Base-by-base conservation (phyloP, 2,888 invertebrate genomes). In the Apeira syringaria region DNA sequence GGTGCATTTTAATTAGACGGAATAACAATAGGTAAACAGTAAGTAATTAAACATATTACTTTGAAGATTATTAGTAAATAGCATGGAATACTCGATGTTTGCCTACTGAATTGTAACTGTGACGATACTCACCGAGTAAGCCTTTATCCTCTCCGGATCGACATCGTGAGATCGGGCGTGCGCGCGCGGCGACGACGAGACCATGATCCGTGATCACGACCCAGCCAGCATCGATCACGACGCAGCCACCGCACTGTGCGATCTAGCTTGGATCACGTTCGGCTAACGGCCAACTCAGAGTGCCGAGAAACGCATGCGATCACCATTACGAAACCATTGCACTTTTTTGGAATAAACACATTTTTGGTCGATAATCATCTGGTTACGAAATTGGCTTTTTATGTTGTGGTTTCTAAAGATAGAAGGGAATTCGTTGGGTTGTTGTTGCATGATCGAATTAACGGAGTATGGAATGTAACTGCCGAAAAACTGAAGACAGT, bases 161-260 rank as follows among this genome's bases (percentile, higher is more conserved):
- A 89, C 81, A 59, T 84, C 83, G 72, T 80, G 80, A 72, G 80
- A 80, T 56, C 87, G 85, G 47, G 84, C 66, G 64, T 83, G 86
- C 74, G 87, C 83, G 50, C 86, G 86, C 73, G 89, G 88, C 68
- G 89, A 88, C 73, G 89, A 89, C 73, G 89, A 89, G 68, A 89
- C 89, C 89, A 89, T 89, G 78, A 77, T 86, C 84, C 79, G 77
- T 74, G 79, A 79, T 81, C 84, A 80, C 82, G 76, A 74, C 69
- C 67, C 68, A 65, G 64, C 53, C 47, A 51, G 32, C 41, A 44
- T 38, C 26, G 67, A 72, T 70, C 68, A 52, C 60, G 64, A 64
- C 56, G 66, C 66, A 12, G 17, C 17, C 11, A 2, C 56, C 8
- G 20, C 74, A 55, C 56, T 50, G 46, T 48, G 28, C 35, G 17